These are phyloP conservation scores for Tragelaphus strepsiceros DNA, from an alignment of 2,113 vertebrate genomes.

Conservation along the genomic window DNA sequence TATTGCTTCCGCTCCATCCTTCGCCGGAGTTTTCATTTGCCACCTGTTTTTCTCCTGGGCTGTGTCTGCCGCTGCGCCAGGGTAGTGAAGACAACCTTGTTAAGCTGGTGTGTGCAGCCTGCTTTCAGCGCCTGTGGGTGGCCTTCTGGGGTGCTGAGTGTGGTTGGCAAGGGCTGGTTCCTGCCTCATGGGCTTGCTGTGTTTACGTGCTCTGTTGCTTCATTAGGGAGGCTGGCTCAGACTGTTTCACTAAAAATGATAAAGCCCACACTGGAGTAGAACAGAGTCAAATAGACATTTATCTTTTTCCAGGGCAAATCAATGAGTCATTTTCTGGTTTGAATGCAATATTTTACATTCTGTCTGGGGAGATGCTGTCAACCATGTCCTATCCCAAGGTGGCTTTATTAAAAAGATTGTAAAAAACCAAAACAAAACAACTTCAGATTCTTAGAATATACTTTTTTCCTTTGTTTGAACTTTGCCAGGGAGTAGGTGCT, in stretches of 20 bases:
- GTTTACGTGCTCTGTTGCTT: neutral
- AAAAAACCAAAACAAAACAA: neutral
- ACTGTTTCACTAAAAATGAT: constrained; percentile 21
- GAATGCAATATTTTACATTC: constrained; percentile 56
- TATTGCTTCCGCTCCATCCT: neutral
- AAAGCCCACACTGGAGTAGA: neutral
- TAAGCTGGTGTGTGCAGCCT: neutral
- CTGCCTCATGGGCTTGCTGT: neutral
- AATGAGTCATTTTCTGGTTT: constrained; percentile 67
- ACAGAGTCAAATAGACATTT: constrained; percentile 54
- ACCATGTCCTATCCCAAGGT: neutral
- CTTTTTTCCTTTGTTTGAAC: neutral
- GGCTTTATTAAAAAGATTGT: constrained; percentile 42
- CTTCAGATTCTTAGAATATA: constrained; percentile 29
- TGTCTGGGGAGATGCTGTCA: constrained; percentile 54
- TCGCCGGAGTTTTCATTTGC: neutral
- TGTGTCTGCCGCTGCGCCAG: neutral
- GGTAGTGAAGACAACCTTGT: neutral
- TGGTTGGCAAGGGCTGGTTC: neutral
- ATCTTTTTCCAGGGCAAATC: constrained; percentile 65
- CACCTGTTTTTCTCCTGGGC: neutral
- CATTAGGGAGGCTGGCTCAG: constrained; percentile 2
- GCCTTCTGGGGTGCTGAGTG: neutral
- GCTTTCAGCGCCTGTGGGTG: neutral
- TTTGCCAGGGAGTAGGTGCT: neutral